Base-by-base conservation (phyloP, 2,113 vertebrate species). In the Callorhinus ursinus region DNA sequence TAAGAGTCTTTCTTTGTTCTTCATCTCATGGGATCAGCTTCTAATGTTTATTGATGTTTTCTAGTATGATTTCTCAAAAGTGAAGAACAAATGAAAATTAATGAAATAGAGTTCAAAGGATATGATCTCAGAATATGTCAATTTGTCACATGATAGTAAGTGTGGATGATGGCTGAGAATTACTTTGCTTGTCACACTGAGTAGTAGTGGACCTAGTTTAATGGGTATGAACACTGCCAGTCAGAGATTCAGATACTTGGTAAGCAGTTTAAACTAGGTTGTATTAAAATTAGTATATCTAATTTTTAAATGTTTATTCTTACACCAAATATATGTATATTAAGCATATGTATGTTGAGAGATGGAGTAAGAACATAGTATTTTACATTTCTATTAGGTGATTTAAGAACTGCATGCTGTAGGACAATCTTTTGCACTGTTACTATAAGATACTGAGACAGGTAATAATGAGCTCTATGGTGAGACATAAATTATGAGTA, bases 41-140 rank as follows among this genome's bases (percentile, higher is more conserved):
- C 46, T 92, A 74, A 81, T 39, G 51, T 82, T 97, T 72, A 76
- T 55, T 79, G 82, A 33, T 89, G n/a, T 92, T 89, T 92, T 69
- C 59, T 9, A 39, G 9, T 86, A 89, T 85, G 51, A 51, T 51
- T 85, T 84, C 65, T 83, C 14, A 76, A 90, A 92, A 86, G 53
- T 93, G 63, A 80, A 76, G 76, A 86, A 61, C 39, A 81, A 84
- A 87, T 4, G 36, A 84, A 96, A 96, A 74, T 81, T 77, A 88
- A 57, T 71, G 53, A 49, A 81, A 81, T 89, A 46, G 31, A 84
- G 21, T 81, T 90, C 18, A 67, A 42, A 94, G 61, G 57, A 39
- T 92, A 42, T 81, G 55, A 72, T 92, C 49, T 61, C 28, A 92
- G 5, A 80, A n/a, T 77, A 67, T 21, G 63, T 42, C 46, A 65